Base-by-base conservation (phyloP, 2,113 vertebrate species). In the Herpailurus yagouaroundi region DNA sequence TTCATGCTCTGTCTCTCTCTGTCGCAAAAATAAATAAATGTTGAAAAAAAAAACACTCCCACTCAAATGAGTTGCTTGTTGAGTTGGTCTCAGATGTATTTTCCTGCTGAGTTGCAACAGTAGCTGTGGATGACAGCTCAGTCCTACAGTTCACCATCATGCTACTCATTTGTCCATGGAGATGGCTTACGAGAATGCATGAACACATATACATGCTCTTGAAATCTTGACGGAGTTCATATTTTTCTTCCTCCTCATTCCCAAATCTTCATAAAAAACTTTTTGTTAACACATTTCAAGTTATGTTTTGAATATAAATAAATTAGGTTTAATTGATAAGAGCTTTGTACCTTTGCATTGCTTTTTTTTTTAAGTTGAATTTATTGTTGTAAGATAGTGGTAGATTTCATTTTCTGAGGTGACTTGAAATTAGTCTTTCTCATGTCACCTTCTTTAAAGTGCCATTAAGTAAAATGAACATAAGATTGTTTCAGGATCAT, bases 201-300 rank as follows among this genome's bases (percentile, higher is more conserved):
- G 64, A 76, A 48, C 14, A 41, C 0, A 10, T 2, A 2, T 6
- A n/a, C 27, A 25, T 23, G 21, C 36, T 77, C 80, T 73, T 64
- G 48, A 94, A 91, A 63, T 87, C 86, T 60, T 89, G 45, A 16
- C 82, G 68, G 31, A 48, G 95, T 98, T 74, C 83, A 94, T 97
- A 71, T 71, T 98, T 89, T 81, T 31, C 50, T 91, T 64, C 5
- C 50, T 64, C 18, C 80, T n/a, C 8, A 13, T 5, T 21, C 29
- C 29, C 36, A 88, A 60, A 63, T 1, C 55, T 85, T 38, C 60
- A 25, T n/a, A 23, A 5, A 69, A 64, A 94, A 74, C 5, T 60
- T 95, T 91, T 57, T 82, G 19, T 96, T 21, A 64, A 77, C 81
- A 48, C 15, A 68, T 92, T 97, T 93, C 38, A 96, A 64, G 69